phyloP scores from a whole-genome alignment of 2,113 vertebrate genomes.

The Cinclus mexicanus region DNA sequence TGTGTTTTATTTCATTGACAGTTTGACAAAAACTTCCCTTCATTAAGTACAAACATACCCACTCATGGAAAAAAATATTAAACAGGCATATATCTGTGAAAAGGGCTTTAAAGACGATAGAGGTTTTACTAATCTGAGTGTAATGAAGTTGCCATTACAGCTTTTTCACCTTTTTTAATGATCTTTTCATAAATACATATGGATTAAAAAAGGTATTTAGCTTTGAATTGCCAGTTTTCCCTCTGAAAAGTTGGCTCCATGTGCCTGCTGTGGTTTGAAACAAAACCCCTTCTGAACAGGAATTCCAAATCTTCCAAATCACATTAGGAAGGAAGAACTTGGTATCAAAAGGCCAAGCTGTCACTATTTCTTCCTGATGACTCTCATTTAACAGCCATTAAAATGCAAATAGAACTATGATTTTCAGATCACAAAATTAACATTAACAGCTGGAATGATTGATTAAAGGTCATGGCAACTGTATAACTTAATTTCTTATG shows the following conservation, averaged over 20 bases:
- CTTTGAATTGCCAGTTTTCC: conserved; percentile 68
- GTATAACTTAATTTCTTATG: conserved; percentile 83
- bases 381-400: conserved; percentile 85
- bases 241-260: conserved; percentile 63
- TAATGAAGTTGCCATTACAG: conserved; percentile 56
- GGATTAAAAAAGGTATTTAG: conserved; percentile 67
- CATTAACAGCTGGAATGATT: conserved; percentile 83
- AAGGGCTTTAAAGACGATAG: conserved; percentile 35
- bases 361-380: conserved; percentile 85
- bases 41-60: conserved; percentile 13
- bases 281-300: conserved; percentile 64
- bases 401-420: conserved; percentile 88
- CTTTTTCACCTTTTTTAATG: conserved; percentile 45
- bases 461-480: conserved; percentile 83
- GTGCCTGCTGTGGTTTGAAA: conserved; percentile 70
- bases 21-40: conserved; percentile 41
- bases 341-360: conserved; percentile 81
- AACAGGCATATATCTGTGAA: conserved; percentile 29
- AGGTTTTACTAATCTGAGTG: not conserved
- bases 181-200: conserved; percentile 59
- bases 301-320: conserved; percentile 70
- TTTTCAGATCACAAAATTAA: conserved; percentile 87
- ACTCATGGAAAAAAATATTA: conserved; percentile 33
- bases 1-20: not conserved
- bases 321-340: conserved; percentile 76